Base-by-base conservation (phyloP, 1,140 invertebrate species). In the Drosophila nannoptera region DNA sequence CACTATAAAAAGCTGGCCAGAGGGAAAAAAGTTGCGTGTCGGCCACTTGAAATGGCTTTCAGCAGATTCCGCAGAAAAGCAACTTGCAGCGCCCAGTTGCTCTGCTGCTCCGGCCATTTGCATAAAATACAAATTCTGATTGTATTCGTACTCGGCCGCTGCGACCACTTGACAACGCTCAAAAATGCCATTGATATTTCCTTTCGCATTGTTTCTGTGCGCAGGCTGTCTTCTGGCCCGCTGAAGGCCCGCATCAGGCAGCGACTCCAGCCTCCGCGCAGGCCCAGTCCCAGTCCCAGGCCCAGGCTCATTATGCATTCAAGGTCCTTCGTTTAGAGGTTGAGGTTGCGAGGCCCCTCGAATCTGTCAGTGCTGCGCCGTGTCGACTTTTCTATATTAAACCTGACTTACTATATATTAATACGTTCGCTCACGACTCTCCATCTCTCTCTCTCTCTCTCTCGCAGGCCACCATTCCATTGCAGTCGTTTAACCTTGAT, bases 401-500 rank as follows among this genome's bases (percentile, higher is more conserved):
- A 76, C 69, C 76, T 77, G 83, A 87, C 86, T 77, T 76, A 46
- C 56, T 46, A 62, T 62, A 62, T 62, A 53, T 52, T 62, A 62
- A 62, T 62, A 45, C 40, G 54, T 31, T 33, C 54, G 48, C 56
- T 62, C 67, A 52, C 54, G 16, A 22, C 11, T 56, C 55, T 56
- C 48, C 62, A 12, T 55, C 50, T 55, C 55, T 55, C 49, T 43
- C 66, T 73, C 46, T 59, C 12, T 64, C 31, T 66, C 11, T 61
- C 43, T 74, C 73, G 12, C 86, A 89, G 88, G 80, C 87, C 75
- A 89, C 86, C 69, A 89, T 89, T 86, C 88, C 88, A 76, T 67
- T 89, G 75, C 88, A 89, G 73, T 89, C 88, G 69, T 89, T 89
- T 87, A 88, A 88, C 81, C 78, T 89, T 89, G 86, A 88, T 77